These are phyloP conservation scores for Eurytoma adleriae DNA, from an alignment of 2,888 invertebrate genomes.

Conservation along the genomic window DNA sequence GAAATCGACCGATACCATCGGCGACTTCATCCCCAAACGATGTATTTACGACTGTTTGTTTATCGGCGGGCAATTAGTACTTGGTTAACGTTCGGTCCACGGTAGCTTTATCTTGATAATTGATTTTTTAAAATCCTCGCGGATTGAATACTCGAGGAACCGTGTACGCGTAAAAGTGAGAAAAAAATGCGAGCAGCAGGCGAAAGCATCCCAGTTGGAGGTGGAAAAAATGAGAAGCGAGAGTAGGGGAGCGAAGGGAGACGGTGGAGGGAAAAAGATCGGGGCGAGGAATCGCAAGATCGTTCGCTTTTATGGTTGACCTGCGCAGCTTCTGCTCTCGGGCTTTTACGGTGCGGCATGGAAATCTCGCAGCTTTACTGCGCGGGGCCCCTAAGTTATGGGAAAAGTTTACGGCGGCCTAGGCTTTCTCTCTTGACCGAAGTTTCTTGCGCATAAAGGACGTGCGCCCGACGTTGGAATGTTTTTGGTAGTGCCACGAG, in stretches of 20 bases:
- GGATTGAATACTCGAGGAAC: background rate
- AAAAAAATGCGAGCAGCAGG: background rate
- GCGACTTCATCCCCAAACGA: no score
- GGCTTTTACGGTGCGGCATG: constrained; percentile 63
- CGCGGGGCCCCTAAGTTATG: constrained; percentile 69
- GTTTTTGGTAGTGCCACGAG: constrained; percentile 16
- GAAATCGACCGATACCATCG: no score
- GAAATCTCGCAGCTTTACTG: constrained; percentile 68
- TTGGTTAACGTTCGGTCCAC: no score
- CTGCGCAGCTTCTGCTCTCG: constrained; percentile 53
- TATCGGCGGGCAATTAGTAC: no score
- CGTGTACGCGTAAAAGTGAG: background rate
- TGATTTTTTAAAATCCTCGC: background rate
- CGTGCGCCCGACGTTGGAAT: no score
- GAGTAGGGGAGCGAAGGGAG: constrained; percentile 47
- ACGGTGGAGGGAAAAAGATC: constrained; percentile 4
- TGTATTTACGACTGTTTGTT: no score
- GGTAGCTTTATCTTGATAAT: background rate
- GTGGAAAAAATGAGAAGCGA: constrained; percentile 12
- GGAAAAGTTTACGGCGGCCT: constrained; percentile 72
- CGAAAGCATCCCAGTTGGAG: background rate
- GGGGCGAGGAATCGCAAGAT: constrained; percentile 56
- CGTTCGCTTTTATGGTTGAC: constrained; percentile 62
- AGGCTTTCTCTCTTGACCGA: constrained; percentile 58
- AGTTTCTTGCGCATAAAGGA: no score